phyloP scores from a whole-genome alignment of 1,140 invertebrate genomes.

The Stratiolaelaps scimitus region DNA sequence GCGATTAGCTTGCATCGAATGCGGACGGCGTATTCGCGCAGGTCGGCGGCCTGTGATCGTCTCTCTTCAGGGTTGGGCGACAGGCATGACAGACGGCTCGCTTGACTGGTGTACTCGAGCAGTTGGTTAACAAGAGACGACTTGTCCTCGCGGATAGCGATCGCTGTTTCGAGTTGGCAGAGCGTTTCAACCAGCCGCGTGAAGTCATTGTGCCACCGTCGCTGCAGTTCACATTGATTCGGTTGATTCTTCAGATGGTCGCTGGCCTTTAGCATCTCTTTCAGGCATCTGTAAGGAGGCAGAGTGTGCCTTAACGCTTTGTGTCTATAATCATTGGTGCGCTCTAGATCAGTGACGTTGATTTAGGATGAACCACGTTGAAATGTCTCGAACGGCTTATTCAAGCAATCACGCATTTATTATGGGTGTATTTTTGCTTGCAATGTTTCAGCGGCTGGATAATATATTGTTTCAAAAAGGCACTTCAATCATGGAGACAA shows the following conservation, averaged over 20 bases:
- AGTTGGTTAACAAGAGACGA: constrained; percentile 10
- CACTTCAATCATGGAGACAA: too few relatives aligned
- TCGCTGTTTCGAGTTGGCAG: constrained; percentile 16
- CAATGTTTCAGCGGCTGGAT: too few relatives aligned
- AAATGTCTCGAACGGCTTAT: too few relatives aligned
- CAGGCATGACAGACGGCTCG: neutral
- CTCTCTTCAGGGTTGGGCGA: constrained; percentile 16
- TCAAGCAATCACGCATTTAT: too few relatives aligned
- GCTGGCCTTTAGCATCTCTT: constrained; percentile 24
- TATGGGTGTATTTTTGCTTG: too few relatives aligned
- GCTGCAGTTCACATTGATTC: constrained; percentile 7
- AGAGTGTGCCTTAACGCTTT: too few relatives aligned
- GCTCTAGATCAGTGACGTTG: too few relatives aligned
- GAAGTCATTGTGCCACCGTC: constrained; percentile 22
- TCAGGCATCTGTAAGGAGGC: constrained; percentile 4
- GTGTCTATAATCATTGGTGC: too few relatives aligned
- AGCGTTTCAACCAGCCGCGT: neutral
- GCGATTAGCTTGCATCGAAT: constrained; percentile 16
- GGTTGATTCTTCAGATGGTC: neutral
- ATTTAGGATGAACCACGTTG: too few relatives aligned
- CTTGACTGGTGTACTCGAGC: neutral
- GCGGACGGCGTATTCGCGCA: constrained; percentile 13
- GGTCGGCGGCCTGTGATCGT: neutral
- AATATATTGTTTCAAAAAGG: too few relatives aligned
- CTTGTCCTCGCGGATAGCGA: constrained; percentile 14